Base-by-base conservation (phyloP, 2,888 invertebrate genomes). In the Nemotelus pantherinus region DNA sequence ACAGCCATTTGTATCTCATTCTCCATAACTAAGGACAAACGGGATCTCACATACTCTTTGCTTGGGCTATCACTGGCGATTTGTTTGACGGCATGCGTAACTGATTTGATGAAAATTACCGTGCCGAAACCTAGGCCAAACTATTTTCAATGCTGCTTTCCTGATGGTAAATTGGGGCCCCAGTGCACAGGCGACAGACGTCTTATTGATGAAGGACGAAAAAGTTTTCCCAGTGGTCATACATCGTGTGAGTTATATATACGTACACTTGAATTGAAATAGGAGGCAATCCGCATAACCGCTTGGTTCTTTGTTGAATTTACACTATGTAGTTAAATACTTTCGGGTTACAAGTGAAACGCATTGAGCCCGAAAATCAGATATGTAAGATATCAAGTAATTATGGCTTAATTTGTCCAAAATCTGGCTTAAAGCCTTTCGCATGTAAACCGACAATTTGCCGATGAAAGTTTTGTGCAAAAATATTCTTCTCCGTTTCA, bases 161-260 rank as follows among this genome's bases (percentile, higher is more conserved):
- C 95, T 0, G 92, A 94, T 83, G 95, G 94, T 0, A 83, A 88
- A 64, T 88, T 88, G 78, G 7, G 39, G 2, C 47, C 7, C 47
- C 86, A 88, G 68, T 96, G 96, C 81, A 94, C 92, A 0, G 96
- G 95, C 0, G 90, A 91, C 79, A 85, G 88, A 0, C 83, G 85
- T 3, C 88, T 88, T 1, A 89, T 95, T 4, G 90, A 90, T 85
- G 94, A 96, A 79, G 96, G 96, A 0, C 88, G 93, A 79, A 96
- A 95, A 86, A 95, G 95, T 79, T 96, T 96, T 84, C 96, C 96
- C 0, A 96, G 95, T 83, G 96, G 95, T 1, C 96, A 96, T 85
- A 92, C 95, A 65, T 93, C 95, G 39, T 90, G 94, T 94, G 85
- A 89, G 91, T 89, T 39, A 9, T 25, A 45, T 7, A 47, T 25